Evolutionary conservation across 2,888 invertebrate species (phyloP).

Genomic region (Lutraria lutraria): DNA sequence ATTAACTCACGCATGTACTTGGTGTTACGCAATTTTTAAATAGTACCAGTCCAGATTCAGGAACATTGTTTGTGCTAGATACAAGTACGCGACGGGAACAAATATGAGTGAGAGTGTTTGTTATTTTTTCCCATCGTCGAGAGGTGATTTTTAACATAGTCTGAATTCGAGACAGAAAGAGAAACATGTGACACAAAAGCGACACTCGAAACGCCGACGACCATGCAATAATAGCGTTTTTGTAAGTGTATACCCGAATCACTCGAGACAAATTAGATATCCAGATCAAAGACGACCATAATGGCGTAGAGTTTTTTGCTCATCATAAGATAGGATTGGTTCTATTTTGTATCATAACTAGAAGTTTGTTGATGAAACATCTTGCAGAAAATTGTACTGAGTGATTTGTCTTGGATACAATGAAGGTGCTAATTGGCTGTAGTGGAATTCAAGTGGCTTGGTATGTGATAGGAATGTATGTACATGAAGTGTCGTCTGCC

Average conservation of each 20-base stretch:
- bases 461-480: background rate
- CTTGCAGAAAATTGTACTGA: conserved; percentile 38
- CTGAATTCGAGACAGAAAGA: background rate
- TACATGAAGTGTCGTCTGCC: background rate
- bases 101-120: background rate
- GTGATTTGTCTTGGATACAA: conserved; percentile 18
- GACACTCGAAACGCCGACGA: background rate
- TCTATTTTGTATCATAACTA: conserved; percentile 38
- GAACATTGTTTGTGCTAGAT: background rate
- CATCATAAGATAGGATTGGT: conserved; percentile 26
- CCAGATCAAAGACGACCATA: conserved; percentile 30
- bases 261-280: conserved; percentile 32
- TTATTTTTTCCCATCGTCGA: conserved; percentile 12
- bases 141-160: conserved; percentile 10
- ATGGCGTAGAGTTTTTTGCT: background rate
- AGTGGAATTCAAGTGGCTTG: conserved; percentile 5
- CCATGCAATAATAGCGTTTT: background rate
- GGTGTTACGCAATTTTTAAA: no score
- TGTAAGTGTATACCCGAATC: background rate
- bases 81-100: background rate
- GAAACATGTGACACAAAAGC: conserved; percentile 11
- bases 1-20: no score
- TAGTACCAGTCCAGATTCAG: background rate
- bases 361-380: conserved; percentile 25
- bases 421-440: conserved; percentile 37